Percentiles rank a stretch among this genome's conserved stretches.
phyloP scores from a whole-genome alignment of 1,140 invertebrate species.

The Bombus breviceps region DNA sequence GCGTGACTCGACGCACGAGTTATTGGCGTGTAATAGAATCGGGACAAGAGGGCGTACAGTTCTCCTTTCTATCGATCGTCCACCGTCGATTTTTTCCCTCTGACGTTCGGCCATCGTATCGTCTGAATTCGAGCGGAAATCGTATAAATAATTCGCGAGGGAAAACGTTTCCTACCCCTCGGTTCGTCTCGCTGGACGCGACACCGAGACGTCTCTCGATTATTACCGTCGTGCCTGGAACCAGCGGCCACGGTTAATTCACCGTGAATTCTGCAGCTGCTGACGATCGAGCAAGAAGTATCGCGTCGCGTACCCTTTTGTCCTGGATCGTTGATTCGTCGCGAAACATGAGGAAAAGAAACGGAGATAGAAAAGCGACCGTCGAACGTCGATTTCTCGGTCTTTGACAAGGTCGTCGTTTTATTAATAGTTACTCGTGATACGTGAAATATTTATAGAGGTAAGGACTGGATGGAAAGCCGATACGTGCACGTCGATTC shows the following conservation, averaged over 20 bases:
- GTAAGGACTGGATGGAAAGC: neutral
- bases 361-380: neutral
- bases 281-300: neutral
- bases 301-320: neutral
- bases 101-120: neutral
- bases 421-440: conserved; percentile 15
- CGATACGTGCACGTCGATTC: neutral
- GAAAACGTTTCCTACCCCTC: conserved; percentile 19
- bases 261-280: conserved; percentile 53
- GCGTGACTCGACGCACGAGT: conserved; percentile 33
- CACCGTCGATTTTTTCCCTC: conserved; percentile 13
- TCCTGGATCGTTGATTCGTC: conserved; percentile 24
- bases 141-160: conserved; percentile 62
- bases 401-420: conserved; percentile 37
- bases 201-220: conserved; percentile 23
- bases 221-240: neutral
- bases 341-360: neutral
- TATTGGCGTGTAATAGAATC: conserved; percentile 55
- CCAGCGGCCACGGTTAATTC: conserved; percentile 39
- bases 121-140: conserved; percentile 48
- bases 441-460: conserved; percentile 27
- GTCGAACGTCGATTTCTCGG: conserved; percentile 18
- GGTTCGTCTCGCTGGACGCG: conserved; percentile 30
- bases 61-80: conserved; percentile 46
- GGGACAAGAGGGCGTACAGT: conserved; percentile 11